Conservation (phyloP, 2,888 invertebrate genomes). For the Trichogramma evanescens region DNA sequence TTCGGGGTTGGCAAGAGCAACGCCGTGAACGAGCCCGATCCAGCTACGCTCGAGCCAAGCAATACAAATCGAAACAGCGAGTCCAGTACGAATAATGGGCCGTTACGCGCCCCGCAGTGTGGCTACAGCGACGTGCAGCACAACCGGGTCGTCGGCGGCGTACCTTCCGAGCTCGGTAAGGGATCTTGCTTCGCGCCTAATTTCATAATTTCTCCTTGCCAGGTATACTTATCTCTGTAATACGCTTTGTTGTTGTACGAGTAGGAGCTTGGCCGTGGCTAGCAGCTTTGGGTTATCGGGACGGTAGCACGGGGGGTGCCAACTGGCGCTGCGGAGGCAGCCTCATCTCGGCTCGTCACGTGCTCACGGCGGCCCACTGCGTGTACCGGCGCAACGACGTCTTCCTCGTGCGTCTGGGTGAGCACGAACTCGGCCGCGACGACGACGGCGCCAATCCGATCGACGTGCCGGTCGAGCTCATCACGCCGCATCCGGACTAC, state of each 20-base stretch:
- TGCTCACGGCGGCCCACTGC: slow-evolving; percentile 76
- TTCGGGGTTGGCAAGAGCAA: not conserved
- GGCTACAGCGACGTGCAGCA: slow-evolving; percentile 56
- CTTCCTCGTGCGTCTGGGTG: slow-evolving; percentile 64
- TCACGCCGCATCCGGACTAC: slow-evolving; percentile 64
- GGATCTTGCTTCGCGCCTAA: not conserved
- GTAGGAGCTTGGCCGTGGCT: slow-evolving; percentile 77
- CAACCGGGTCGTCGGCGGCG: slow-evolving; percentile 66
- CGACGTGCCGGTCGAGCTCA: slow-evolving; percentile 57
- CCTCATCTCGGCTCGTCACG: slow-evolving; percentile 60
- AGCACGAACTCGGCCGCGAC: slow-evolving; percentile 59
- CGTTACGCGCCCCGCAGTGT: slow-evolving; percentile 49
- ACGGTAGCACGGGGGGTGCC: slow-evolving; percentile 40
- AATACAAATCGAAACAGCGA: slow-evolving; percentile 2
- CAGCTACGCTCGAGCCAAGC: slow-evolving; percentile 10
- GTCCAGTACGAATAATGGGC: slow-evolving; percentile 21
- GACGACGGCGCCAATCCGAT: slow-evolving; percentile 58
- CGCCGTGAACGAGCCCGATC: not conserved
- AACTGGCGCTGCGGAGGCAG: slow-evolving; percentile 60
- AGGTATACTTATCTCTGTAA: not conserved
- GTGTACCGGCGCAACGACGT: slow-evolving; percentile 49
- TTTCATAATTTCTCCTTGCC: not conserved
- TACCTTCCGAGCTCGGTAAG: slow-evolving; percentile 58
- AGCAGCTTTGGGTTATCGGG: slow-evolving; percentile 63
- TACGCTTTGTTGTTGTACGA: no score